Base-by-base conservation (phyloP, 2,113 vertebrate species). In the Oplegnathus fasciatus region DNA sequence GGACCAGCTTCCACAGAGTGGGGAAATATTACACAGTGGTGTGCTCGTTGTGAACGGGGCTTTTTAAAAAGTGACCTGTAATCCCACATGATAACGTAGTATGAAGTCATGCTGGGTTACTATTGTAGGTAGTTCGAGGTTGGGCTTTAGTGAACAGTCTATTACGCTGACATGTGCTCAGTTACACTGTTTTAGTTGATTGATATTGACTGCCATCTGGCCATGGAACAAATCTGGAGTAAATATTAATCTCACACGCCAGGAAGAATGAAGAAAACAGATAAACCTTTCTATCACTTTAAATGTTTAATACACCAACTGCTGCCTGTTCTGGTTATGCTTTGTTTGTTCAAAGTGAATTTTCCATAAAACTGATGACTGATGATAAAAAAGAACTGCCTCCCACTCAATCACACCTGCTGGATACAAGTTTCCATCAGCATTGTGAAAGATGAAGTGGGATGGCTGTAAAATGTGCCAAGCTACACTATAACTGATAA, bases 321-420 rank as follows among this genome's bases (percentile, higher is more conserved):
- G 60, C 42, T 75, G 57, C 30, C 40, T 37, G 34, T 37, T 24
- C 37, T 60, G 37, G 40, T 67, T 10, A 17, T 48, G 57, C 18
- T 74, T 79, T 72, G 65, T 71, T 52, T 2, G 0, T 32, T 44
- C 61, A 9, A 75, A 69, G 44, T 50, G 4, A 64, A 66, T 84
- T 85, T 62, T 52, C 40, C 26, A 55, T 78, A 75, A 57, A 78
- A 78, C 6, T 22, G n/a, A 83, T 50, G 46, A 60, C n/a, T 28
- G 28, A 66, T 64, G 15, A 85, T 62, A 76, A 77, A 80, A 70
- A 68, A 76, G 22, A 80, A 69, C 40, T n/a, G 70, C 18, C n/a
- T 77, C 65, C 79, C 24, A 80, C 75, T 73, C 44, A 73, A 8
- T 82, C 32, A 80, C 90, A 89, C 65, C 78, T 85, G 78, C 75